phyloP scores from a whole-genome alignment of 2,113 vertebrate species.

The Urocynchramus pylzowi region DNA sequence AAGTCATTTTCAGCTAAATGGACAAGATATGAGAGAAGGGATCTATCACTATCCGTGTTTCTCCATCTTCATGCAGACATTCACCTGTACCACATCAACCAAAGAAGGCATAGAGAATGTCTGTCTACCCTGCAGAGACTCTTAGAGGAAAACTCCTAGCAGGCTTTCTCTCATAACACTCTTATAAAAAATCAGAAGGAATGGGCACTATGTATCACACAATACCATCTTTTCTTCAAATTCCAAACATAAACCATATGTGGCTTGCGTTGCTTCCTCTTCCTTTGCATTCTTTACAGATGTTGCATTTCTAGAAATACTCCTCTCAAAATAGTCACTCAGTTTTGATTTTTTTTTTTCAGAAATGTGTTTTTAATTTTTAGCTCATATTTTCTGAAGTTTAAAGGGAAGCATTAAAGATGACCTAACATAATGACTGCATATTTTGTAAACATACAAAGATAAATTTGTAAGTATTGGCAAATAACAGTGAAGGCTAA shows the following conservation, averaged over 20 bases:
- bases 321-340: neutral
- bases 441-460: neutral
- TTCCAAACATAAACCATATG: neutral
- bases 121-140: neutral
- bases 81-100: neutral
- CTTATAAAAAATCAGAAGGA: neutral
- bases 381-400: neutral
- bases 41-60: neutral
- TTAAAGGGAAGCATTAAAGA: neutral
- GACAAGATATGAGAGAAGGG: neutral
- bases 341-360: neutral
- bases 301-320: conserved; percentile 12
- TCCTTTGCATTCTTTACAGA: neutral
- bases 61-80: neutral
- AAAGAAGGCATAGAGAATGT: neutral
- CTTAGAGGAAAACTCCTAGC: neutral
- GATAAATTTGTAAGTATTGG: neutral
- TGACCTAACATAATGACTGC: neutral
- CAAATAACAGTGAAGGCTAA: neutral
- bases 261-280: neutral
- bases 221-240: neutral
- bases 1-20: neutral
- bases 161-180: neutral
- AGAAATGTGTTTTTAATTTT: conserved; percentile 29
- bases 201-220: neutral